These are phyloP conservation scores for Leuciscus idus DNA, from an alignment of 2,113 vertebrate species.

Conservation along the genomic window DNA sequence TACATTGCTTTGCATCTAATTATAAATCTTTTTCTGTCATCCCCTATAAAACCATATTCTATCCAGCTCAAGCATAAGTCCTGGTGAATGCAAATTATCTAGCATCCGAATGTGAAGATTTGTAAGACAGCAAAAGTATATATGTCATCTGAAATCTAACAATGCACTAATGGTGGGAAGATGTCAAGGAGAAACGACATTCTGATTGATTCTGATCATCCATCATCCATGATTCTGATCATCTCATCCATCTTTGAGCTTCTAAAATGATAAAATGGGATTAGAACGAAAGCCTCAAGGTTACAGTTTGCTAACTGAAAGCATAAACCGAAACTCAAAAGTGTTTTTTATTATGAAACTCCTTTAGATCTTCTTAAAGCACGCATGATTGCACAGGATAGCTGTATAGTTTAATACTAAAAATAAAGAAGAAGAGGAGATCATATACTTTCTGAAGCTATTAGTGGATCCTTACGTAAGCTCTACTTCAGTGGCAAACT, in stretches of 20 bases:
- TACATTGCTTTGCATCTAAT: conserved; percentile 9
- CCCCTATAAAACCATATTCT: neutral
- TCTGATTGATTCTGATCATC: conserved; percentile 18
- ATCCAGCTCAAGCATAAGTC: neutral
- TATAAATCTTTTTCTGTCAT: neutral
- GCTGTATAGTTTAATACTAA: conserved; percentile 3
- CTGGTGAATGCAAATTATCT: conserved; percentile 5
- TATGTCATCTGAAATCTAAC: neutral
- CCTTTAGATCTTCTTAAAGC: conserved; percentile 13
- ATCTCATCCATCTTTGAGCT: conserved; percentile 32
- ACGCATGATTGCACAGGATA: neutral
- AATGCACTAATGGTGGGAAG: neutral
- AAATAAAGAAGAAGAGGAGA: neutral
- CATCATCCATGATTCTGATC: too few species aligned
- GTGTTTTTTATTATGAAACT: neutral
- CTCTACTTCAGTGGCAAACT: conserved; percentile 26
- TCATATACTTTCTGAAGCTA: conserved; percentile 13
- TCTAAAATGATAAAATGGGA: conserved; percentile 7
- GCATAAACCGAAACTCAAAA: neutral
- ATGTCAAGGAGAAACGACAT: neutral
- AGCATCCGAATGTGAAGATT: neutral
- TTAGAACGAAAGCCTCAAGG: conserved; percentile 3
- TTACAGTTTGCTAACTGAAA: conserved; percentile 9
- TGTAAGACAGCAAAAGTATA: conserved; percentile 3
- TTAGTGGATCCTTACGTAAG: conserved; percentile 46